Base-by-base conservation (phyloP, 2,113 vertebrate genomes). In the Albula goreensis region DNA sequence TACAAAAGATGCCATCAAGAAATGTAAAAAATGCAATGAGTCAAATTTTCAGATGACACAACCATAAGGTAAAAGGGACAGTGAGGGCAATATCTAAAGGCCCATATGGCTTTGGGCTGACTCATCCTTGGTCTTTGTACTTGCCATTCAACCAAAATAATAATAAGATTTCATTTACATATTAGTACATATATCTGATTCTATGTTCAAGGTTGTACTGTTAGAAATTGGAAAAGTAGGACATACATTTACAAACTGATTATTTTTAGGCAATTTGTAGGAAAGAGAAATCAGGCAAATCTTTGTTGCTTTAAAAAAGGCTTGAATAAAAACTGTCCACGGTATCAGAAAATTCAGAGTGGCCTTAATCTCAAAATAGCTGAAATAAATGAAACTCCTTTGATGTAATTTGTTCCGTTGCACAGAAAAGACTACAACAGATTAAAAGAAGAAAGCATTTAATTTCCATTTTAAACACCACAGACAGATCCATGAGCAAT, bases 171-270 rank as follows among this genome's bases (percentile, higher is more conserved):
- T 0, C 31, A 41, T 41, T 41, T 41, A 41, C 31, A 41, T 41
- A 41, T 41, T 41, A 41, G 31, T 41, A 41, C 31, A 1, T 41
- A 41, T 41, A 41, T 41, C 50, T 22, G 51, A n/a, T 50, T n/a
- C 11, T n/a, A 50, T 57, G 15, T 60, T 63, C 60, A 63, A 17
- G 60, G 10, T 1, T 3, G 17, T 15, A 63, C 17, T 63, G 60
- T 70, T 70, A 17, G 63, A 70, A 70, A 5, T 83, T 60, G 31
- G 60, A 83, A 82, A n/a, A 83, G 52, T 63, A 56, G 31, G 53
- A 56, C 13, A 60, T 83, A 41, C 49, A 60, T 83, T 83, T 7
- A 17, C 22, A 13, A 63, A 31, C 31, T 41, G 31, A 41, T 41
- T 41, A 41, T 41, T 41, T 41, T 41, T 41, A 41, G 31, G 31